Conservation (phyloP, 2,888 invertebrate species). For the Molorchus minor region DNA sequence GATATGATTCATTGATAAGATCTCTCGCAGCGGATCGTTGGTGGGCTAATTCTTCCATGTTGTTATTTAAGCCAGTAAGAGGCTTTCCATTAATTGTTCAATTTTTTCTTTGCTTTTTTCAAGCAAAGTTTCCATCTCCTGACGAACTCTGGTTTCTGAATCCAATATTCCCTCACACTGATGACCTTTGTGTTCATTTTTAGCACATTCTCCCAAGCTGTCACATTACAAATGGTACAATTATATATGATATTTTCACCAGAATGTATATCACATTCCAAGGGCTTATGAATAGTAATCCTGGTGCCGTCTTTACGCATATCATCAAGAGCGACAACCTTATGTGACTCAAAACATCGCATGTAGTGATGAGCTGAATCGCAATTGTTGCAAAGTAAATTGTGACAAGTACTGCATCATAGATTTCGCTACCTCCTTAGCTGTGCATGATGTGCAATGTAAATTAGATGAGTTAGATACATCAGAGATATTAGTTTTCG, state of each 20-base stretch:
- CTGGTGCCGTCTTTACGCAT: slow-evolving; percentile 80
- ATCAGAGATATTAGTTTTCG: slow-evolving; percentile 85
- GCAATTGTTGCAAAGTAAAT: slow-evolving; percentile 92
- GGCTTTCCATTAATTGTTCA: slow-evolving; percentile 79
- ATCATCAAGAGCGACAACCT: slow-evolving; percentile 89
- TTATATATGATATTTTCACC: slow-evolving; percentile 88
- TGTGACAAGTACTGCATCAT: slow-evolving; percentile 95
- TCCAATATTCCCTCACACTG: slow-evolving; percentile 84
- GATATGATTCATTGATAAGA: slow-evolving; percentile 82
- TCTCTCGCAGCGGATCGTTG: slow-evolving; percentile 87
- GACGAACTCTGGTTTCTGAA: slow-evolving; percentile 78
- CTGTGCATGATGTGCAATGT: slow-evolving; percentile 94
- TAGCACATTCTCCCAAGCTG: slow-evolving; percentile 89
- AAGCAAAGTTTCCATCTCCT: slow-evolving; percentile 79
- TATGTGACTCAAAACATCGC: slow-evolving; percentile 96
- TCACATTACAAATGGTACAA: slow-evolving; percentile 87
- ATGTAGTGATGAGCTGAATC: slow-evolving; percentile 96
- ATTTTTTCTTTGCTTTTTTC: slow-evolving; percentile 80
- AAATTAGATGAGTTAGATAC: slow-evolving; percentile 73
- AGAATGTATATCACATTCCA: slow-evolving; percentile 83
- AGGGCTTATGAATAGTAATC: slow-evolving; percentile 87
- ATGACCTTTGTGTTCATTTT: slow-evolving; percentile 85
- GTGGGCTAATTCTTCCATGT: slow-evolving; percentile 84
- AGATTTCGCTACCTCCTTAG: slow-evolving; percentile 92
- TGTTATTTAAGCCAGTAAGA: slow-evolving; percentile 78